Base-by-base conservation (phyloP, 2,797 vertebrate genomes). In the Sebastes paucispinis region DNA sequence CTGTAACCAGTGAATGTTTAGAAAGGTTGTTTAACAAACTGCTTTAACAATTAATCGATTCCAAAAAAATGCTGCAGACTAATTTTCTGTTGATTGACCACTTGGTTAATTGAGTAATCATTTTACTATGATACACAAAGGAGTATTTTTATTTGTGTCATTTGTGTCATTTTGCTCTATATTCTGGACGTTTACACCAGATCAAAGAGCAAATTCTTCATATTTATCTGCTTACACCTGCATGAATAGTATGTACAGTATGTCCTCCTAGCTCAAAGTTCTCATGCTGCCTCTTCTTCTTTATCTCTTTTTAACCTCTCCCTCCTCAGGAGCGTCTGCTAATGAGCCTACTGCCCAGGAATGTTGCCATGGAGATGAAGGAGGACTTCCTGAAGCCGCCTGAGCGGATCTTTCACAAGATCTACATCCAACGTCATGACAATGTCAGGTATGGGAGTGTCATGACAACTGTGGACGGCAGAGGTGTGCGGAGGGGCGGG, bases 331-430 rank as follows among this genome's bases (percentile, higher is more conserved):
- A 98, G 88, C 96, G 98, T 80, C 96, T 99, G 55, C 93, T 99
- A 91, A 99, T 99, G 98, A 99, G 98, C 84, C 95, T 98, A 64
- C 93, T 99, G 92, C 97, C 98, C 85, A 97, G 98, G 87, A 98
- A 99, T 31, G 98, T 99, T 90, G 97, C 98, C 83, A 98, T 98
- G 98, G 98, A 98, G 96, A 98, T 99, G 98, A 99, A 99, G 89
- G 98, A 98, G 94, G 98, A 99, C 94, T 98, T 98, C 81, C 92
- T 99, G 86, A 98, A 99, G 91, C 97, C 97, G 65, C 98, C 97
- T 0, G 98, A 98, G 93, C 97, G 97, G 89, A 99, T 99, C 92
- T 99, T 99, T 91, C 98, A 99, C 94, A 98, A 99, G 95, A 99
- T 99, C 92, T 99, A 99, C 91, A 98, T 99, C 95, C 98, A 99